Percentiles rank a stretch among this genome's conserved stretches.
Conservation (phyloP, 2,888 invertebrate species). For the Caenorhabditis drosophilae region DNA sequence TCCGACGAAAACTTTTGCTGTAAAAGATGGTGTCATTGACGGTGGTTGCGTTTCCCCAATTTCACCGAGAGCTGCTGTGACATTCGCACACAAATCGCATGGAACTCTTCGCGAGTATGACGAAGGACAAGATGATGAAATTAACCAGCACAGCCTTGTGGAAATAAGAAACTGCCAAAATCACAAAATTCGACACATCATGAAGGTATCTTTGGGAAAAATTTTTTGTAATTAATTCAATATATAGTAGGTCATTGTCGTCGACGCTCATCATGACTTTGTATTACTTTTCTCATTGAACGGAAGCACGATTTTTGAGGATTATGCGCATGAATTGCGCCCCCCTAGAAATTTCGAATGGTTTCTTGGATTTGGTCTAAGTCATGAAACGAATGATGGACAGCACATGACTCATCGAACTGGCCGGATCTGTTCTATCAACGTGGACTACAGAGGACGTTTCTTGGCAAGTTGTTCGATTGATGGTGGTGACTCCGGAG, state of each 20-base stretch:
- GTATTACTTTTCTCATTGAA: conserved; percentile 14
- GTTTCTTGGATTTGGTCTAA: conserved; percentile 18
- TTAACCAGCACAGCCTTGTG: conserved; percentile 15
- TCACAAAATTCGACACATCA: conserved; percentile 15
- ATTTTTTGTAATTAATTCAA: conserved; percentile 22
- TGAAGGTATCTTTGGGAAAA: conserved; percentile 20
- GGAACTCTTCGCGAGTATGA: conserved; percentile 13
- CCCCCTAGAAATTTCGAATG: conserved; percentile 14
- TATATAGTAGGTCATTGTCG: conserved; percentile 27
- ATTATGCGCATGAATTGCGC: conserved; percentile 13
- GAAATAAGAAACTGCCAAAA: conserved; percentile 15
- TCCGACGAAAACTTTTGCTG: conserved; percentile 13
- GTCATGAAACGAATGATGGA: conserved; percentile 12
- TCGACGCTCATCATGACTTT: conserved; percentile 24
- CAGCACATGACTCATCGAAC: conserved; percentile 15
- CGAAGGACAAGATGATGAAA: conserved; percentile 18
- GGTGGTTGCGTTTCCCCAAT: conserved; percentile 19
- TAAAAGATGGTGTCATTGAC: conserved; percentile 12
- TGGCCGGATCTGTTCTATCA: conserved; percentile 16
- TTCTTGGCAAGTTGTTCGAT: conserved; percentile 18
- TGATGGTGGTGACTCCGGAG: conserved; percentile 22
- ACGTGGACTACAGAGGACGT: conserved; percentile 16
- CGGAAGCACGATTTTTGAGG: conserved; percentile 20
- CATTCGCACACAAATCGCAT: conserved; percentile 19
- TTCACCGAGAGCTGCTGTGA: conserved; percentile 16